Percentiles rank a stretch among this genome's conserved stretches.
phyloP scores from a whole-genome alignment of 2,797 vertebrate species.

The Betta splendens region DNA sequence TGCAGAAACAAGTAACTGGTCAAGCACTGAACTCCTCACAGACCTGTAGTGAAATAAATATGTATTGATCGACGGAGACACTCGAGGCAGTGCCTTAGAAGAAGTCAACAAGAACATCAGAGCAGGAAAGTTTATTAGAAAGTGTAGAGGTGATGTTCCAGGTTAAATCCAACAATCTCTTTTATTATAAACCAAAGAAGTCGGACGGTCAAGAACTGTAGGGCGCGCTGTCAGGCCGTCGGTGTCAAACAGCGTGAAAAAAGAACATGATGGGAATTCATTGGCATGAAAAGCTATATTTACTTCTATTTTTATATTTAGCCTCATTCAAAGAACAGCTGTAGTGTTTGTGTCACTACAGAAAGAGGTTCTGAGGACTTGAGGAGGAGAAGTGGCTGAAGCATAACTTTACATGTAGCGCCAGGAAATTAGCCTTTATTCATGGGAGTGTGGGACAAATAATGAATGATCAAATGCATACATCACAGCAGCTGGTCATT shows the following conservation, averaged over 20 bases:
- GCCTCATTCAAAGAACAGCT: neutral
- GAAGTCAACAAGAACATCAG: conserved; percentile 27
- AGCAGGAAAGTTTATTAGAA: conserved; percentile 37
- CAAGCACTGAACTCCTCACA: conserved; percentile 22
- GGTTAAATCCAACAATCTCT: conserved; percentile 16
- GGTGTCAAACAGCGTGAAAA: too few species aligned
- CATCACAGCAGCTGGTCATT: too few species aligned
- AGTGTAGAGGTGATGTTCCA: conserved; percentile 17
- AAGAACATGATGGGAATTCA: too few species aligned
- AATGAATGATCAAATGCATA: too few species aligned
- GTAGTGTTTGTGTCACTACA: neutral
- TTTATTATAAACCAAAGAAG: conserved; percentile 32
- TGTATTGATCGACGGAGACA: conserved; percentile 52
- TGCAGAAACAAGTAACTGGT: neutral
- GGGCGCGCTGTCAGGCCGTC: neutral
- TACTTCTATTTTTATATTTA: neutral
- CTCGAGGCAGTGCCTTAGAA: conserved; percentile 35
- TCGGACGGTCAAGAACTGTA: neutral
- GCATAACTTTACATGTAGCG: neutral
- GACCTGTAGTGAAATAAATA: conserved; percentile 52
- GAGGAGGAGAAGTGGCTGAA: neutral
- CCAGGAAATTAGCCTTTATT: neutral
- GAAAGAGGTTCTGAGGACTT: neutral
- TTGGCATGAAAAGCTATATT: too few species aligned
- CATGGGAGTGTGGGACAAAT: neutral